Evolutionary conservation across 2,113 vertebrate genomes (phyloP).

Genomic region (Lasiurus borealis): DNA sequence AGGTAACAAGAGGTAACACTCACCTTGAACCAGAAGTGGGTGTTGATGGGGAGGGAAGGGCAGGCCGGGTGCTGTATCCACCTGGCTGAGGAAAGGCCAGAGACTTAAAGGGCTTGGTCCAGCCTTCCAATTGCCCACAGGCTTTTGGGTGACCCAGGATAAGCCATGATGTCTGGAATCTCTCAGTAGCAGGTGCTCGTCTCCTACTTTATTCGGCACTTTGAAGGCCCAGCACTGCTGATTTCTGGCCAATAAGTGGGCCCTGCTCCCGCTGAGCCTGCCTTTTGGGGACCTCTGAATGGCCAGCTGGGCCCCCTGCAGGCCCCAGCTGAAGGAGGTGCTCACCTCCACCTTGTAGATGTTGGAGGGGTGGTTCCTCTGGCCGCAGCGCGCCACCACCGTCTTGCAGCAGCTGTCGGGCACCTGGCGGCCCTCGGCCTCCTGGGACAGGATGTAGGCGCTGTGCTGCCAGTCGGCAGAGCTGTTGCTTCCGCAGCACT

Average conservation of each 20-base stretch:
- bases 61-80: rapidly evolving
- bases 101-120: background rate
- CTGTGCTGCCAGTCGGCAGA: slow-evolving; percentile 90
- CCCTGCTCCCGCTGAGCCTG: background rate
- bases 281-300: background rate
- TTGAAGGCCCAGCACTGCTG: background rate
- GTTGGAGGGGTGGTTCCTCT: slow-evolving; percentile 92
- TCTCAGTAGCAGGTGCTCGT: background rate
- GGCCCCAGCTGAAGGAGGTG: rapidly evolving
- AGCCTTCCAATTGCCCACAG: background rate
- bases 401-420: slow-evolving; percentile 95
- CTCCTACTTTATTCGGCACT: background rate
- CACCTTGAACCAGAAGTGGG: rapidly evolving
- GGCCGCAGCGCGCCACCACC: slow-evolving; percentile 87
- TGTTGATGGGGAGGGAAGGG: background rate
- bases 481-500: slow-evolving; percentile 93
- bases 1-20: background rate
- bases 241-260: background rate
- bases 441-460: slow-evolving; percentile 83
- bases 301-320: background rate
- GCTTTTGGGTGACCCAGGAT: background rate
- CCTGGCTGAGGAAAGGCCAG: background rate
- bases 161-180: background rate
- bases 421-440: slow-evolving; percentile 84
- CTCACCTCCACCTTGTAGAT: slow-evolving; percentile 94